Evolutionary conservation across 2,888 invertebrate species (phyloP).

Genomic region (Papilio elwesi): DNA sequence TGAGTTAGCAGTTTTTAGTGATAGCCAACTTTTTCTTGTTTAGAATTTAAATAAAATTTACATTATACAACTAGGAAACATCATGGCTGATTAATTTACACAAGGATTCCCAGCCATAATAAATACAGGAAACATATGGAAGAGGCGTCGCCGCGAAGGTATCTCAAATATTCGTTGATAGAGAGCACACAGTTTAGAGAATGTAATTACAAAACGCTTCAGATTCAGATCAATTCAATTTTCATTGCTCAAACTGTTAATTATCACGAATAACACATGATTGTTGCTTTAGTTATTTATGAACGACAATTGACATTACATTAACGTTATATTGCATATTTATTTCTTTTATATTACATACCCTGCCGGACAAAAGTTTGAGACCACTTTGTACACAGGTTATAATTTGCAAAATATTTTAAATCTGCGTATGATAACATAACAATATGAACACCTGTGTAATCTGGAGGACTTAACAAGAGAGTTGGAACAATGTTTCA

Average conservation of each 20-base stretch:
- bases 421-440: no score
- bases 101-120: slow-evolving; percentile 40
- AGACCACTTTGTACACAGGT: no score
- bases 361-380: no score
- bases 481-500: no score
- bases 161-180: slow-evolving; percentile 67
- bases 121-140: slow-evolving; percentile 57
- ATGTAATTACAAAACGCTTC: slow-evolving; percentile 68
- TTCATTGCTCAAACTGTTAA: slow-evolving; percentile 59
- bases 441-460: no score
- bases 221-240: slow-evolving; percentile 72
- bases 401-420: no score
- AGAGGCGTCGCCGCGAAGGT: slow-evolving; percentile 52
- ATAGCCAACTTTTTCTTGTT: neutral
- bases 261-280: slow-evolving; percentile 34
- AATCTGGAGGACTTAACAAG: no score
- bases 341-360: no score
- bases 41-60: neutral
- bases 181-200: slow-evolving; percentile 73
- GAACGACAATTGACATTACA: neutral
- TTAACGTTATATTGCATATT: no score
- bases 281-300: neutral
- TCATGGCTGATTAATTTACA: slow-evolving; percentile 24
- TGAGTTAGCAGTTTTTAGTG: no score
- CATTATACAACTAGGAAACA: slow-evolving; percentile 2